A percentile compares a stretch with the other conserved stretches of the same genome.
Conservation (phyloP, 2,888 invertebrate species). For the Thereva nobilitata region DNA sequence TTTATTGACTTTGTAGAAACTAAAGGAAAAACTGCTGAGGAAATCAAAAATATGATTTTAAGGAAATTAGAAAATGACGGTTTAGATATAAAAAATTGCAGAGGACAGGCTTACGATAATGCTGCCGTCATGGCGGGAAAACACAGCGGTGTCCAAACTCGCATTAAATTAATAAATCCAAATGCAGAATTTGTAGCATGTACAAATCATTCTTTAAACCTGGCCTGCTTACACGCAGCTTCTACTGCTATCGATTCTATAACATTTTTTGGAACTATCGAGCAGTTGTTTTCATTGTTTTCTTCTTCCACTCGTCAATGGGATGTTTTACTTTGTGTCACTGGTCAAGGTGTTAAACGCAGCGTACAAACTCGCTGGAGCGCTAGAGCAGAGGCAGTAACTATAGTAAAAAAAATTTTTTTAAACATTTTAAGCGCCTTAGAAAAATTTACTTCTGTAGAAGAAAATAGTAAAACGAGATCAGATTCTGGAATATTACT, state of each 20-base stretch:
- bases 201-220: background rate
- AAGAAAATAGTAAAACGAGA: background rate
- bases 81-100: background rate
- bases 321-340: slow-evolving; percentile 1
- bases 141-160: slow-evolving; percentile 9
- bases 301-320: slow-evolving; percentile 1
- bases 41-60: background rate
- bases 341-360: slow-evolving; percentile 6
- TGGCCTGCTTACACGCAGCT: slow-evolving; percentile 5
- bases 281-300: background rate
- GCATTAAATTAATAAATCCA: slow-evolving; percentile 8
- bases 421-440: background rate
- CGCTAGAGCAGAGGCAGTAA: slow-evolving; percentile 7
- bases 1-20: too few relatives aligned
- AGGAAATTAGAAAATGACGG: background rate
- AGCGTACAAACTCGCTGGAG: slow-evolving; percentile 11
- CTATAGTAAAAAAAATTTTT: background rate
- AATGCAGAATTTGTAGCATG: slow-evolving; percentile 2
- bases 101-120: slow-evolving; percentile 3
- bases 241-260: background rate
- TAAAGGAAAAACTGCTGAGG: slow-evolving; percentile 6
- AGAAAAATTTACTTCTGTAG: background rate
- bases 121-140: slow-evolving; percentile 2
- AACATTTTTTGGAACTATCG: slow-evolving; percentile 6
- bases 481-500: background rate